Evolutionary conservation across 2,113 vertebrate species (phyloP).

Genomic region (Misgurnus mizolepis): DNA sequence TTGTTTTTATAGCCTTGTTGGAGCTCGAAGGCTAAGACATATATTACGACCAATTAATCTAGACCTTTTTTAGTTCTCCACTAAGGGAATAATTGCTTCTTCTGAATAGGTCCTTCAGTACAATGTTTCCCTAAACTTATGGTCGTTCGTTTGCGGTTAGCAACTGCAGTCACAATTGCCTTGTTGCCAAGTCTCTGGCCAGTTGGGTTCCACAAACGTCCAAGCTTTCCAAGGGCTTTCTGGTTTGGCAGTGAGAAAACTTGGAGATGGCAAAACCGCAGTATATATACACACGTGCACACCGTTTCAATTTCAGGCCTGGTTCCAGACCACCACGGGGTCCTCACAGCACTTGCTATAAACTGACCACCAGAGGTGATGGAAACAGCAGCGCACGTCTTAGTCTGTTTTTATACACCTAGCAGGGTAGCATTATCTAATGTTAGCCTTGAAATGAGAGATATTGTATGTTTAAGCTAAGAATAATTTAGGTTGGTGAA

Average conservation of each 20-base stretch:
- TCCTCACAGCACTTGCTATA: slow-evolving; percentile 14
- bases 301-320: slow-evolving; percentile 15
- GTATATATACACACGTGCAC: slow-evolving; percentile 8
- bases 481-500: slow-evolving; percentile 34
- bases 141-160: slow-evolving; percentile 11
- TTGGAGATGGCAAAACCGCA: slow-evolving; percentile 24
- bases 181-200: slow-evolving; percentile 24
- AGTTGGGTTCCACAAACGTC: slow-evolving; percentile 33
- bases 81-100: slow-evolving; percentile 6
- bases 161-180: slow-evolving; percentile 2
- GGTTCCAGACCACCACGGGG: background rate
- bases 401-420: background rate
- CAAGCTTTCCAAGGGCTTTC: slow-evolving; percentile 24
- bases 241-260: slow-evolving; percentile 40
- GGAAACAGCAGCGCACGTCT: background rate
- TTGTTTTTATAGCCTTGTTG: background rate
- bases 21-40: background rate
- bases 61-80: slow-evolving; percentile 5
- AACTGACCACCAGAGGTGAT: background rate
- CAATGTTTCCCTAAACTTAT: slow-evolving; percentile 21
- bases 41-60: slow-evolving; percentile 7
- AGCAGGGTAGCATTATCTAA: background rate
- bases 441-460: background rate
- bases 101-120: slow-evolving; percentile 15
- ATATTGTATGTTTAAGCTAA: background rate